Base-by-base conservation (phyloP, 35 echinoderm and acorn worm genomes). In the Ophioderma brevispina region DNA sequence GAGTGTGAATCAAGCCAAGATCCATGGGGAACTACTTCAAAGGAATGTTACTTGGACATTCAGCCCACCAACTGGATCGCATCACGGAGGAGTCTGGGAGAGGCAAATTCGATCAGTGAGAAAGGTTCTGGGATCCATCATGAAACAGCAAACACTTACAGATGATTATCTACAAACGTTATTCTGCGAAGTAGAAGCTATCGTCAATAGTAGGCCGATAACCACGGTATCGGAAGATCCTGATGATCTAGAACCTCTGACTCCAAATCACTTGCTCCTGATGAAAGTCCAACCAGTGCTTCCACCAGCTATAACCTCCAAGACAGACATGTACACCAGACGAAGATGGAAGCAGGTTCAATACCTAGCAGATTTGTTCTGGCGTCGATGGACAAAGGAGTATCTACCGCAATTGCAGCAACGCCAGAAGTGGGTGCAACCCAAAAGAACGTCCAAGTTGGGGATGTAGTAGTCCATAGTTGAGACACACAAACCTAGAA, bases 71-170 rank as follows among this genome's bases (percentile, higher is more conserved):
- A 25, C 11, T 31, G 83, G 86, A 11, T 91, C 83, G 0, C 87
- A 97, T 36, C 79, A 87, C 75, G 95, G 95, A 32, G 91, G 95
- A 21, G 92, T 79, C 0, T 97, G 95, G 95, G 91, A 97, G 76
- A 50, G 88, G 21, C 76, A 82, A 32, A 97, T 97, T 21, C 42
- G 90, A 46, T 85, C 94, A 0, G 55, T 79, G 17, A 46, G 90
- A 4, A 88, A 82, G 39, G 21, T 95, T 21, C 14, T 95, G 38
- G 10, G 35, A 31, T 84, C 75, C 5, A n/a, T 96, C 0, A 86
- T 37, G 33, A 88, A 59, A n/a, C 33, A 97, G 34, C 87, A 97
- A 64, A 34, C 50, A 0, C 37, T 97, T 0, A 81, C 84, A 84
- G 95, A 97, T 34, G 95, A 97, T 46, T 40, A 55, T 37, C 82